Conservation (phyloP, 2,888 invertebrate species). For the Salticus scenicus region DNA sequence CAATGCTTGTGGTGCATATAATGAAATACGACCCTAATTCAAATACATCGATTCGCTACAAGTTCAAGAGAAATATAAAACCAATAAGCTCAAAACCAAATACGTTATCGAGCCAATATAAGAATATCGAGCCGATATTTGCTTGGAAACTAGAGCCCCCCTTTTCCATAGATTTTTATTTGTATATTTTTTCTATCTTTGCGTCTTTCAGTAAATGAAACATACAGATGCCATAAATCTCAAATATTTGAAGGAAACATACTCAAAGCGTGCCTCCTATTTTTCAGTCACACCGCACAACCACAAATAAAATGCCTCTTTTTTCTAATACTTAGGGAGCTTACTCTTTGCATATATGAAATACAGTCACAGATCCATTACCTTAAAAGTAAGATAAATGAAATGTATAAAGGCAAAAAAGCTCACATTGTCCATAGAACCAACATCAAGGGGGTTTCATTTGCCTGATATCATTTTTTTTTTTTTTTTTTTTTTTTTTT, state of each 20-base stretch:
- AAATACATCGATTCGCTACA: slow-evolving; percentile 21
- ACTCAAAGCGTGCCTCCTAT: slow-evolving; percentile 38
- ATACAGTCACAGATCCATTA: slow-evolving; percentile 63
- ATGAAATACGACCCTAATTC: slow-evolving; percentile 38
- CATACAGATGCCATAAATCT: slow-evolving; percentile 64
- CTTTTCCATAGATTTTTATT: slow-evolving; percentile 24
- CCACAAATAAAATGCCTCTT: slow-evolving; percentile 53
- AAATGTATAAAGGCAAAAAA: slow-evolving; percentile 58
- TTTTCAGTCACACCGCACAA: slow-evolving; percentile 58
- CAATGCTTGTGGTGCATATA: slow-evolving; percentile 11
- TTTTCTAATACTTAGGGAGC: slow-evolving; percentile 39
- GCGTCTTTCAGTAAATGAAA: slow-evolving; percentile 56
- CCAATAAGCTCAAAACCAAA: slow-evolving; percentile 57
- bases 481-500: no score
- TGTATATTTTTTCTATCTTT: slow-evolving; percentile 16
- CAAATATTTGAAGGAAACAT: slow-evolving; percentile 49
- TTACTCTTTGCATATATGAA: slow-evolving; percentile 63
- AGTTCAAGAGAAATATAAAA: slow-evolving; percentile 46
- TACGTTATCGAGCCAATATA: slow-evolving; percentile 63
- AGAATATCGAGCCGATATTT: slow-evolving; percentile 59
- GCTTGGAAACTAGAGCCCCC: slow-evolving; percentile 27
- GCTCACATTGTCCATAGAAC: slow-evolving; percentile 59
- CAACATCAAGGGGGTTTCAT: slow-evolving; percentile 62
- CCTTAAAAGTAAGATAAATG: slow-evolving; percentile 68
- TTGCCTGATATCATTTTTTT: slow-evolving; percentile 52